Percentiles rank a stretch among this genome's conserved stretches.
These are phyloP conservation scores for Hyles vespertilio DNA, from an alignment of 1,140 invertebrate genomes.

Conservation along the genomic window DNA sequence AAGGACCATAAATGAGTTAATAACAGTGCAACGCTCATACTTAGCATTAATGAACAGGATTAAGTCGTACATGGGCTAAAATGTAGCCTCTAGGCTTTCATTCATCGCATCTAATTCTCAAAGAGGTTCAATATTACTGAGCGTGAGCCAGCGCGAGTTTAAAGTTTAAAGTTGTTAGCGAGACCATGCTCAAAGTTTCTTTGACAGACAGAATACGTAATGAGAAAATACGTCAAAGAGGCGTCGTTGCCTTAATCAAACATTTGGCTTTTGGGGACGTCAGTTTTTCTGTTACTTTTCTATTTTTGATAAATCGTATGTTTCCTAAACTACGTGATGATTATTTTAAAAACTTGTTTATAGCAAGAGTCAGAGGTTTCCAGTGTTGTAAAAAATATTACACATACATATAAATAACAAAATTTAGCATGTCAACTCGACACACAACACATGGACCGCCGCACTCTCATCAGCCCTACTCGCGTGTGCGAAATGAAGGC, in stretches of 20 bases:
- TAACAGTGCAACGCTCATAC: too few relatives aligned
- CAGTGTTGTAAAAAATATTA: too few relatives aligned
- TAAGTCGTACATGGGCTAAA: slow-evolving; percentile 1
- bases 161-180: slow-evolving; percentile 8
- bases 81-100: slow-evolving; percentile 3
- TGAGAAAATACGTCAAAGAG: slow-evolving; percentile 8
- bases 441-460: too few relatives aligned
- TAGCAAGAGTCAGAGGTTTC: too few relatives aligned
- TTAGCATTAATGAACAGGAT: background rate
- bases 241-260: background rate
- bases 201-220: slow-evolving; percentile 11
- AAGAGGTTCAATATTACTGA: slow-evolving; percentile 4
- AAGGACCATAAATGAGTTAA: too few relatives aligned
- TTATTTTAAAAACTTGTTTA: too few relatives aligned
- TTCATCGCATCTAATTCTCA: slow-evolving; percentile 7
- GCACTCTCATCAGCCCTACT: background rate
- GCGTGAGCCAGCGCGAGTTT: slow-evolving; percentile 4
- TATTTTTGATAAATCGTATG: too few relatives aligned
- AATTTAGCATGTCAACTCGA: too few relatives aligned
- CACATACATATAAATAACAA: too few relatives aligned
- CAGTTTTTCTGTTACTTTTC: too few relatives aligned
- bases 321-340: too few relatives aligned
- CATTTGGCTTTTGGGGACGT: too few relatives aligned
- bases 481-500: slow-evolving; percentile 1
- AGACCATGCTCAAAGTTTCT: slow-evolving; percentile 5